These are phyloP conservation scores for Drosophila recens DNA, from an alignment of 2,888 invertebrate species.

Conservation along the genomic window DNA sequence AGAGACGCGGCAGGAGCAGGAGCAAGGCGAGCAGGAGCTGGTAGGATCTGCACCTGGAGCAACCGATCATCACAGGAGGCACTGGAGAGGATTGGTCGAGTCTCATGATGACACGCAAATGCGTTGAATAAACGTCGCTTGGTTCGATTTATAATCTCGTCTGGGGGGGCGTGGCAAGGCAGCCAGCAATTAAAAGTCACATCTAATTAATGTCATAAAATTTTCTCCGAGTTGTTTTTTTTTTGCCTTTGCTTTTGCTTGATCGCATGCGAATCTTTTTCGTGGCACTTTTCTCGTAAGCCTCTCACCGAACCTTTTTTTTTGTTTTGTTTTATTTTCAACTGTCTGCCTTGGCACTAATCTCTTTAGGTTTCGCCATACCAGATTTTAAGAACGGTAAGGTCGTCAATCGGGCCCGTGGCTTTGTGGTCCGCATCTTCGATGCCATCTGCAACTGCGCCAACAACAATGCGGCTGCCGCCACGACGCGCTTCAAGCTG, in stretches of 20 bases:
- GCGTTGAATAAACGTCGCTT: conserved; percentile 10
- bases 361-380: conserved; percentile 82
- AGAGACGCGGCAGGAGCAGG: conserved; percentile 30
- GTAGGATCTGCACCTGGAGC: conserved; percentile 20
- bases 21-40: conserved; percentile 40
- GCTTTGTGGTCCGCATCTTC: conserved; percentile 88
- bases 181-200: conserved; percentile 44
- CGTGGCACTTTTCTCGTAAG: conserved; percentile 54
- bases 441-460: conserved; percentile 89
- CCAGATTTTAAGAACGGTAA: conserved; percentile 87
- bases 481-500: conserved; percentile 85
- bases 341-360: conserved; percentile 49
- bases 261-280: conserved; percentile 59
- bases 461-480: conserved; percentile 86
- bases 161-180: conserved; percentile 24
- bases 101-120: conserved; percentile 39
- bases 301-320: conserved; percentile 53
- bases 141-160: conserved; percentile 47
- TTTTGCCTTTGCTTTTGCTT: conserved; percentile 27
- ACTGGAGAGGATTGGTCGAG: conserved; percentile 4
- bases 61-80: background rate
- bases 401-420: conserved; percentile 87
- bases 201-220: conserved; percentile 35
- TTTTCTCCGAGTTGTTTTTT: conserved; percentile 8
- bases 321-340: conserved; percentile 16